These are phyloP conservation scores for Todiramphus saurophagus DNA, from an alignment of 2,113 vertebrate species.

Conservation along the genomic window DNA sequence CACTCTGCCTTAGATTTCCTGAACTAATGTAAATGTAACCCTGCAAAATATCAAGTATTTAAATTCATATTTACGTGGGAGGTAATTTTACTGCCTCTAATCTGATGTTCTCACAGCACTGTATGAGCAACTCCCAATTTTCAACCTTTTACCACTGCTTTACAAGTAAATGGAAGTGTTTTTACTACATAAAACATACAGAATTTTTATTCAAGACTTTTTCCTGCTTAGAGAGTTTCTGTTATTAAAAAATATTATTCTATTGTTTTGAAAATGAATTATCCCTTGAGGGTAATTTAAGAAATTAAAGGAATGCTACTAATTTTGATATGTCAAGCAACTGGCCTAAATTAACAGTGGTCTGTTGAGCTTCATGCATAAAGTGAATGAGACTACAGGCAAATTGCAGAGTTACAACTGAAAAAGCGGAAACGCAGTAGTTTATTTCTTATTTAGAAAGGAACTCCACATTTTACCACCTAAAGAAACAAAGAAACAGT, in stretches of 20 bases:
- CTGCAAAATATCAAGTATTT: slow-evolving; percentile 63
- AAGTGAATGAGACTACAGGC: not conserved
- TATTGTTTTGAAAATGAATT: slow-evolving; percentile 64
- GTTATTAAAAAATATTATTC: slow-evolving; percentile 64
- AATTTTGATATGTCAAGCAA: slow-evolving; percentile 55
- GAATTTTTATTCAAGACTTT: slow-evolving; percentile 44
- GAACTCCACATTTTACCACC: not conserved
- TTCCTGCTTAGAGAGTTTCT: slow-evolving; percentile 44
- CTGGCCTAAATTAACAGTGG: slow-evolving; percentile 48
- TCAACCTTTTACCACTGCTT: slow-evolving; percentile 43
- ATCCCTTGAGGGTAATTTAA: slow-evolving; percentile 46
- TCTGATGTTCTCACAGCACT: slow-evolving; percentile 63
- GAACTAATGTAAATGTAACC: slow-evolving; percentile 62
- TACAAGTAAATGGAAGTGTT: slow-evolving; percentile 39
- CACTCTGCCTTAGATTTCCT: slow-evolving; percentile 26
- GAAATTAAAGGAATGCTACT: slow-evolving; percentile 53
- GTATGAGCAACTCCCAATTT: slow-evolving; percentile 35
- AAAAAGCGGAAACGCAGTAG: slow-evolving; percentile 1
- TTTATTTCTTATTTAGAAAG: slow-evolving; percentile 5
- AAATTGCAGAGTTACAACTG: slow-evolving; percentile 7
- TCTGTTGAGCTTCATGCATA: slow-evolving; percentile 26
- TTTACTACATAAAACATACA: slow-evolving; percentile 45
- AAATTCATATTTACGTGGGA: slow-evolving; percentile 54
- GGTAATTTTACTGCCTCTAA: slow-evolving; percentile 56
- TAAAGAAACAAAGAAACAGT: slow-evolving; percentile 24